These are phyloP conservation scores for Lagopus leucura DNA, from an alignment of 2,113 vertebrate genomes.

Conservation along the genomic window DNA sequence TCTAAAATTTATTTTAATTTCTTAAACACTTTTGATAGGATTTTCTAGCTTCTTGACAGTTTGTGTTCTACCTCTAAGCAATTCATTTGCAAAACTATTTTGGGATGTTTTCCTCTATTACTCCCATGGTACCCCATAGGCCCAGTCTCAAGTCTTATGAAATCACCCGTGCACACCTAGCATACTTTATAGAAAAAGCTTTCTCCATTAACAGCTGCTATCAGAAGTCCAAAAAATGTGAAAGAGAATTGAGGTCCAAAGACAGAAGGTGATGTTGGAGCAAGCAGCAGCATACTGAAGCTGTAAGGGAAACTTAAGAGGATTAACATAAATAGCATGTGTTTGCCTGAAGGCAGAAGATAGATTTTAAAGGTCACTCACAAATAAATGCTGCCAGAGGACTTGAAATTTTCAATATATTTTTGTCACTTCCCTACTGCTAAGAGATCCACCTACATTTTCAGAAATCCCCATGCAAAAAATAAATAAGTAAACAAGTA, in stretches of 20 bases:
- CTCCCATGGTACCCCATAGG: not conserved
- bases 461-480: not conserved
- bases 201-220: not conserved
- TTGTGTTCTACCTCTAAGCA: not conserved
- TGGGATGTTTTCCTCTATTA: not conserved
- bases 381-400: not conserved
- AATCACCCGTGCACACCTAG: not conserved
- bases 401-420: slow-evolving; percentile 1
- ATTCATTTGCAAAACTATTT: not conserved
- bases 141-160: not conserved
- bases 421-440: not conserved
- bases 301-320: not conserved
- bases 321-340: slow-evolving; percentile 46
- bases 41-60: not conserved
- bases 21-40: not conserved
- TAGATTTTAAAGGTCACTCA: slow-evolving; percentile 47
- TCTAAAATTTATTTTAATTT: not conserved
- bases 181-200: not conserved
- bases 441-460: not conserved
- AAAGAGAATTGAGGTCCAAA: slow-evolving; percentile 4
- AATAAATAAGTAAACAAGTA: not conserved
- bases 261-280: not conserved
- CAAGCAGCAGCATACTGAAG: not conserved
- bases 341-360: slow-evolving; percentile 24
- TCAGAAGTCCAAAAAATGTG: not conserved